Base-by-base conservation (phyloP, 2,113 vertebrate genomes). In the Cichladusa arquata region DNA sequence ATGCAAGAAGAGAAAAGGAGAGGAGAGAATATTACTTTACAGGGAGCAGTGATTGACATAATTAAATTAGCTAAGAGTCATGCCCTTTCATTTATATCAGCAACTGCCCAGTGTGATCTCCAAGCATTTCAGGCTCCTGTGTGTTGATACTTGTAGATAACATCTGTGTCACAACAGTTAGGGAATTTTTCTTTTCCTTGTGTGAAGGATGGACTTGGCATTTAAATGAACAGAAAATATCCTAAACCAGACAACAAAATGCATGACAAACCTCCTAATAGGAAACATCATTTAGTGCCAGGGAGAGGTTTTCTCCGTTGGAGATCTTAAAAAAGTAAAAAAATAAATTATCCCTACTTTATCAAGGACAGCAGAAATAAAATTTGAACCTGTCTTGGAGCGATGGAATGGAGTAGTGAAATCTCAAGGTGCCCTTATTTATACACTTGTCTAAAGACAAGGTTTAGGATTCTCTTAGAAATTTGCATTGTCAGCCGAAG, bases 371-470 rank as follows among this genome's bases (percentile, higher is more conserved):
- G 67, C 51, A 92, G 51, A 74, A 88, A 71, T 38, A 66, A 69
- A 76, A 74, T 82, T 26, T 89, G 34, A 62, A 42, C 26, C 28
- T 70, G 0, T 91, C 26, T 25, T 66, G 81, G 31, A 87, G 54
- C 3, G 2, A 15, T 62, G 36, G 44, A 67, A 56, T n/a, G 36
- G 31, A 38, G 31, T 4, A 57, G 19, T 86, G 66, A 69, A 60
- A 82, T 82, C 86, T 90, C 66, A 76, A 44, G 74, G 72, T 95
- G 69, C 38, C 86, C 65, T 91, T 86, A 26, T 42, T 95, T 80
- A 81, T 88, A 51, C 22, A 28, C 33, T 84, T 84, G 29, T 87
- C 53, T 78, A 50, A 88, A 71, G 47, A 71, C 66, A 81, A 61
- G 48, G 25, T 81, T 92, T 77, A 69, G 44, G 78, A 36, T 92